phyloP scores from a whole-genome alignment of 2,888 invertebrate genomes.

The Unio delphinus region DNA sequence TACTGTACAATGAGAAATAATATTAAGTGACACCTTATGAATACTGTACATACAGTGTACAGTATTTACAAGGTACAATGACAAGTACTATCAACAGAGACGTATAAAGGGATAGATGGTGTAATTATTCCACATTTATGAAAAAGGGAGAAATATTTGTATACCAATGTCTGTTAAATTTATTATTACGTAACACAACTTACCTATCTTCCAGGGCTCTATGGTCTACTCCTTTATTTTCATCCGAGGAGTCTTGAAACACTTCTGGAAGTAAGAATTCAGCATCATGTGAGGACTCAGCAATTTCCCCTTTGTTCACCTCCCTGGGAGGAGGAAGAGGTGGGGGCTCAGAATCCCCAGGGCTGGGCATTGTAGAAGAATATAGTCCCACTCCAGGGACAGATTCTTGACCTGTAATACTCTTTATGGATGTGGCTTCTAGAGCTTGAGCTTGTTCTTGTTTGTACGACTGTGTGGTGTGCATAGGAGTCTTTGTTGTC shows the following conservation, averaged over 20 bases:
- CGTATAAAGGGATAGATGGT: no score
- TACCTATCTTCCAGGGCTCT: no score
- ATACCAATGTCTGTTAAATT: no score
- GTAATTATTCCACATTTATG: no score
- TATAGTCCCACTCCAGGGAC: slow-evolving; percentile 9
- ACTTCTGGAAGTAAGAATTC: slow-evolving; percentile 36
- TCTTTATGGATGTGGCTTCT: slow-evolving; percentile 33
- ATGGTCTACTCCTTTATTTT: no score
- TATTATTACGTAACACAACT: no score
- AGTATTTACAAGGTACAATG: no score
- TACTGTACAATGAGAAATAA: no score
- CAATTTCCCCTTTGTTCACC: slow-evolving; percentile 33
- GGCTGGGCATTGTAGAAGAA: slow-evolving; percentile 19
- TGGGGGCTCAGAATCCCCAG: slow-evolving; percentile 32
- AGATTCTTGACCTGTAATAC: slow-evolving; percentile 9
- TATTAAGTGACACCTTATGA: no score
- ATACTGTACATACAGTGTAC: no score
- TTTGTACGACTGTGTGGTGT: slow-evolving; percentile 49
- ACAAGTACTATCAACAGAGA: no score
- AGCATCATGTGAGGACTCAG: slow-evolving; percentile 21
- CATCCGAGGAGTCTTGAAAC: not conserved
- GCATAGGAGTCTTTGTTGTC: slow-evolving; percentile 35
- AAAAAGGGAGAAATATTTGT: no score
- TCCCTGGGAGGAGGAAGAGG: slow-evolving; percentile 42
- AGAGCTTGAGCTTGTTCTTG: slow-evolving; percentile 49